Conservation (phyloP, 2,888 invertebrate species). For the Coleophora deauratella region DNA sequence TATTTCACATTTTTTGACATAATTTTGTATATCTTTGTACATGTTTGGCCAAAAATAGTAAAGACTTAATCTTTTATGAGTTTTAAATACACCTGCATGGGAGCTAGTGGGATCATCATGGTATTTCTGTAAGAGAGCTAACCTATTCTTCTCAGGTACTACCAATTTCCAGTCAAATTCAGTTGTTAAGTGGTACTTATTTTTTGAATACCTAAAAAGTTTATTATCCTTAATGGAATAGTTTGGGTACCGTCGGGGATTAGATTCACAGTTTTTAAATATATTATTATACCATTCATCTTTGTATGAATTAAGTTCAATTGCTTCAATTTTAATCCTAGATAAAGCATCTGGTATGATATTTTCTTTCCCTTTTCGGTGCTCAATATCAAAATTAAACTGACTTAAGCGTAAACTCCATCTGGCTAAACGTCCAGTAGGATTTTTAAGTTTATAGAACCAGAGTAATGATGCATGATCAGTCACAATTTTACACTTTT, state of each 20-base stretch:
- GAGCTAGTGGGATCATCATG: slow-evolving; percentile 4
- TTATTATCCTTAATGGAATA: too few species aligned
- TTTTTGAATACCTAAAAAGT: too few species aligned
- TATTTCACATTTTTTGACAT: slow-evolving; percentile 6
- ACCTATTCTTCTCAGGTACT: not conserved
- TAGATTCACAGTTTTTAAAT: too few species aligned
- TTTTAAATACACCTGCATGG: slow-evolving; percentile 6
- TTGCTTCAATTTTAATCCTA: not conserved
- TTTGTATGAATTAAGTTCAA: not conserved
- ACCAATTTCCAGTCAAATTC: slow-evolving; percentile 11
- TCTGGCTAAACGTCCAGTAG: not conserved
- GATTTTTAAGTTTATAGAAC: not conserved
- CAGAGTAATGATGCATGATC: not conserved
- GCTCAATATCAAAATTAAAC: slow-evolving; percentile 7
- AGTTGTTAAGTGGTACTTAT: slow-evolving; percentile 6
- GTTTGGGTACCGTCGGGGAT: too few species aligned
- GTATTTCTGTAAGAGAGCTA: slow-evolving; percentile 2
- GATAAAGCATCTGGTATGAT: slow-evolving; percentile 7
- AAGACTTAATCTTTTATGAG: not conserved
- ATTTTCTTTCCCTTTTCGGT: slow-evolving; percentile 8
- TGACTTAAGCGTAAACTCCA: too few species aligned
- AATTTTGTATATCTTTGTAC: slow-evolving; percentile 6
- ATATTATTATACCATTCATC: not conserved
- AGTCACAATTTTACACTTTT: not conserved
- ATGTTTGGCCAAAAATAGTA: slow-evolving; percentile 8